phyloP scores from a whole-genome alignment of 2,797 vertebrate species.

The Hoplostethus mediterraneus region DNA sequence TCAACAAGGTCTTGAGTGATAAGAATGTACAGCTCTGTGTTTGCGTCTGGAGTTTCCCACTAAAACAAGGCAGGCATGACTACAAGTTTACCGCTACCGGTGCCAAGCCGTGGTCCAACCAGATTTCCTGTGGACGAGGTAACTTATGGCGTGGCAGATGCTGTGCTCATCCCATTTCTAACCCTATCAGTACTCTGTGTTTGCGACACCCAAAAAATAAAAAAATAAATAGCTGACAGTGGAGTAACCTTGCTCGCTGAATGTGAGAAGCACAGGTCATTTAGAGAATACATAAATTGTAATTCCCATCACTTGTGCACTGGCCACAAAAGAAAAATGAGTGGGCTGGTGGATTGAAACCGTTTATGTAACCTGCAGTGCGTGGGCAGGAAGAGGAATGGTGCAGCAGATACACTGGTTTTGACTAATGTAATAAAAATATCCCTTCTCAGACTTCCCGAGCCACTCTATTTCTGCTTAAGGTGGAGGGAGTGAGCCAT shows the following conservation, averaged over 20 bases:
- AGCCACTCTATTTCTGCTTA: conserved; percentile 54
- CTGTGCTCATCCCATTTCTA: too few species aligned
- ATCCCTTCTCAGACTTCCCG: conserved; percentile 41
- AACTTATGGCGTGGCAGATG: too few species aligned
- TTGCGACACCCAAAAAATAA: too few species aligned
- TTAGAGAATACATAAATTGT: conserved; percentile 55
- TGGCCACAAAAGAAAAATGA: conserved; percentile 54
- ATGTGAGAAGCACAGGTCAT: conserved; percentile 54
- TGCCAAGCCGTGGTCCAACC: too few species aligned
- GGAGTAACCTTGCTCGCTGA: conserved; percentile 36
- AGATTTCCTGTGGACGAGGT: too few species aligned
- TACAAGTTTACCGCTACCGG: too few species aligned
- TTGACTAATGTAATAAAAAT: conserved; percentile 59
- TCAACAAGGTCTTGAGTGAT: too few species aligned
- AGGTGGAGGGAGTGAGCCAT: conserved; percentile 3
- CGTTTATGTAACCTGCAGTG: conserved; percentile 70
- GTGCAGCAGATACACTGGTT: conserved; percentile 42
- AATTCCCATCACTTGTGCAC: conserved; percentile 59
- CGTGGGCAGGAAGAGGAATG: conserved; percentile 56
- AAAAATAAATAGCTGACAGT: background rate
- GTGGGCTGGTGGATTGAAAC: conserved; percentile 60
- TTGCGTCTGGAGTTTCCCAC: too few species aligned
- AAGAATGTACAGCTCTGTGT: too few species aligned
- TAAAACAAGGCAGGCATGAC: too few species aligned
- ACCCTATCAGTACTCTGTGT: too few species aligned